phyloP scores from a whole-genome alignment of 2,797 vertebrate species.

The Phalloptychus januarius region DNA sequence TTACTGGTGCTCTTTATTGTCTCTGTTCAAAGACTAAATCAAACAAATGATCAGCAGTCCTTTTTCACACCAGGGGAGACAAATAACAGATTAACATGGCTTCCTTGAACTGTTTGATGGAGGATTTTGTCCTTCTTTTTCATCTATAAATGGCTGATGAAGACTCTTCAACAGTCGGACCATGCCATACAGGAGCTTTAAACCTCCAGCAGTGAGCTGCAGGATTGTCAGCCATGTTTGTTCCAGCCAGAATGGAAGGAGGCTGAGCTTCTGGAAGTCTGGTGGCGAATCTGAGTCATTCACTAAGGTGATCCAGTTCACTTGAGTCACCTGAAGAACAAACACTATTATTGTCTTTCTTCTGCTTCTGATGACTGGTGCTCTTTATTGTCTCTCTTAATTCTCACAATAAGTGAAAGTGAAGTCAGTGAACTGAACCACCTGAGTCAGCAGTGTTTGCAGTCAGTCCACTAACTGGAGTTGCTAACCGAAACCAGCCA shows the following conservation, averaged over 20 bases:
- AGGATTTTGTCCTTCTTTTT: no score
- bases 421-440: background rate
- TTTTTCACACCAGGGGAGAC: no score
- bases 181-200: background rate
- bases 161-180: background rate
- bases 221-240: background rate
- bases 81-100: no score
- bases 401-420: background rate
- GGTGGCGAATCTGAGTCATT: background rate
- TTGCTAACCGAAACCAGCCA: background rate
- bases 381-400: background rate
- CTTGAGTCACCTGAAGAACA: background rate
- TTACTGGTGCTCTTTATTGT: no score
- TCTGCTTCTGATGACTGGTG: background rate
- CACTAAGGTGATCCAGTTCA: background rate
- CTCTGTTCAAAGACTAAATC: no score
- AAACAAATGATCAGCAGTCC: no score
- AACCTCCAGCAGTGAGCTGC: background rate
- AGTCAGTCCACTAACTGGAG: background rate
- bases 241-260: background rate
- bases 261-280: background rate
- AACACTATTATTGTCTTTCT: background rate
- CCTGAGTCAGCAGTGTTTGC: background rate
- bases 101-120: no score
- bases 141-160: no score